Evolutionary conservation across 2,113 vertebrate genomes (phyloP).

Genomic region (Perognathus longimembris): DNA sequence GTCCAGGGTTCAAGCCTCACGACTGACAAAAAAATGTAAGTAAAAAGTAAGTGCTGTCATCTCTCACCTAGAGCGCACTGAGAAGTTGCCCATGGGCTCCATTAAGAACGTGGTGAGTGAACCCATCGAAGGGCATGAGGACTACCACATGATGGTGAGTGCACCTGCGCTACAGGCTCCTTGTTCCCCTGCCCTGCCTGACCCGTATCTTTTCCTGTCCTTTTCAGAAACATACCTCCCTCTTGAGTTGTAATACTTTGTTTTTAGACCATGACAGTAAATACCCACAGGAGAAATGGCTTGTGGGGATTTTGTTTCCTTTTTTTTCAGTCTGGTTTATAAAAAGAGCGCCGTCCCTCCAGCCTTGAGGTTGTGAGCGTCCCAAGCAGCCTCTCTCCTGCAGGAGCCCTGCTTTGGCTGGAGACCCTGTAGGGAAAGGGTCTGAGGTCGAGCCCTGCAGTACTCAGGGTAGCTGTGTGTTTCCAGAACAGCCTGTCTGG

Average conservation of each 20-base stretch:
- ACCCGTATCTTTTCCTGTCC: background rate
- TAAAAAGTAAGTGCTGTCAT: conserved; percentile 63
- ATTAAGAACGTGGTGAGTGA: conserved; percentile 99
- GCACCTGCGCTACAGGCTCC: background rate
- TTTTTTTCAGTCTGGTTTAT: background rate
- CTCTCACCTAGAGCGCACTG: conserved; percentile 94
- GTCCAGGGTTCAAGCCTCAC: too few species aligned
- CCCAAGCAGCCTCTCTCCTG: background rate
- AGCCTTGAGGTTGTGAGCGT: background rate
- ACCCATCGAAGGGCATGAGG: conserved; percentile 98
- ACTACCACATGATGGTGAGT: conserved; percentile 99
- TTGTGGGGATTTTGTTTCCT: conserved; percentile 53
- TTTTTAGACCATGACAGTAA: conserved; percentile 61
- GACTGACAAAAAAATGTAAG: too few species aligned
- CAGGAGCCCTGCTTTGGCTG: background rate
- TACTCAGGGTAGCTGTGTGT: background rate
- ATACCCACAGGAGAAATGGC: conserved; percentile 32
- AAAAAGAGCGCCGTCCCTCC: background rate
- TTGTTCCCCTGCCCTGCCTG: background rate
- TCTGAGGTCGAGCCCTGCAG: too few species aligned
- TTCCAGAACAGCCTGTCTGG: background rate
- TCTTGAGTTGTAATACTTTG: conserved; percentile 46
- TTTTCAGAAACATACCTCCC: background rate
- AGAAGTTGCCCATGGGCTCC: conserved; percentile 99
- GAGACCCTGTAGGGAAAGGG: background rate